phyloP scores from a whole-genome alignment of 2,797 vertebrate species.

The Sebastes oblongus region DNA sequence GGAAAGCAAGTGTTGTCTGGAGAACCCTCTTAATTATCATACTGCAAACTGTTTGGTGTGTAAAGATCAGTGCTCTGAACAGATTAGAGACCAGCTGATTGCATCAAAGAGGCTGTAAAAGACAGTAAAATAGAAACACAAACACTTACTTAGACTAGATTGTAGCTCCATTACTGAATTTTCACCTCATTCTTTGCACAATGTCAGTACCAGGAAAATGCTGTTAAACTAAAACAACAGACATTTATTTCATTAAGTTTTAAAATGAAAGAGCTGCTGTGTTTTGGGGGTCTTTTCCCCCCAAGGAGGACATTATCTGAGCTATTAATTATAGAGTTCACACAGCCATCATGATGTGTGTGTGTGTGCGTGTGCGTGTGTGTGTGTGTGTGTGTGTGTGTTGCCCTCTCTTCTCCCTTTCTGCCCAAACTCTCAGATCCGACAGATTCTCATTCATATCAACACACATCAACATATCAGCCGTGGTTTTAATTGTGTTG shows the following conservation, averaged over 20 bases:
- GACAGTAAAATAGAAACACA: background rate
- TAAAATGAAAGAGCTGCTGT: background rate
- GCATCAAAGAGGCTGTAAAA: background rate
- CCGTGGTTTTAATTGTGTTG: background rate
- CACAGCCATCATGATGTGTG: background rate
- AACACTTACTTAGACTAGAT: background rate
- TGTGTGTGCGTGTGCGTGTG: background rate
- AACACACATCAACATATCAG: background rate
- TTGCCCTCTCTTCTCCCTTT: background rate
- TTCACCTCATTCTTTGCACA: constrained; percentile 31
- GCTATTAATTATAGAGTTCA: background rate
- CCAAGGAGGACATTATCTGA: background rate
- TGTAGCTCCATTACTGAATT: background rate
- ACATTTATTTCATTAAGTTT: background rate
- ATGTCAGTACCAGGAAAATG: background rate
- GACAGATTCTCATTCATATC: too few species aligned
- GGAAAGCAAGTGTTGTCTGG: background rate
- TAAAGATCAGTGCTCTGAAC: constrained; percentile 5
- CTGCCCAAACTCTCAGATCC: background rate
- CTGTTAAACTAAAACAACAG: background rate
- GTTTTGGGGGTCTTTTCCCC: background rate
- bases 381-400: too few species aligned
- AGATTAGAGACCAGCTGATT: constrained; percentile 18
- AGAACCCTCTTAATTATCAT: background rate
- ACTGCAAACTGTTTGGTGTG: constrained; percentile 18